Evolutionary conservation across 1,140 invertebrate species (phyloP).

Genomic region (Chironomus tepperi): DNA sequence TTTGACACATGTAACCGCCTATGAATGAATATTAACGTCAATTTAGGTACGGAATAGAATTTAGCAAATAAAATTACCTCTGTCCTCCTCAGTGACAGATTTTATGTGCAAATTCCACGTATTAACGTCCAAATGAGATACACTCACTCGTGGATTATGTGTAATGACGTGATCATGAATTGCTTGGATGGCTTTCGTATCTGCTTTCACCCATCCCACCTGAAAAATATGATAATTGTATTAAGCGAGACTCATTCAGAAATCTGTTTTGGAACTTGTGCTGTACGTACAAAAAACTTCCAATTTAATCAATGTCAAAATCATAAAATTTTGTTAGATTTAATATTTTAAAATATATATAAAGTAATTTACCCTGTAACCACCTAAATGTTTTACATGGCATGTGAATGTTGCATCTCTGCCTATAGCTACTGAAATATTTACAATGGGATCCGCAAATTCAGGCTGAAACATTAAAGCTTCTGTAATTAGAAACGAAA

Average conservation of each 20-base stretch:
- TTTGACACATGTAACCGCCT: conserved; percentile 73
- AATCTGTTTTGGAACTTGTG: not conserved
- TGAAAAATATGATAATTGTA: conserved; percentile 35
- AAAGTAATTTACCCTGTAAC: conserved; percentile 71
- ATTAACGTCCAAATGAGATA: conserved; percentile 66
- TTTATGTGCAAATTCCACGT: conserved; percentile 80
- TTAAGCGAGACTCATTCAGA: not conserved
- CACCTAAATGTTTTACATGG: conserved; percentile 75
- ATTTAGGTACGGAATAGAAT: too few species aligned
- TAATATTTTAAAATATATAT: not conserved
- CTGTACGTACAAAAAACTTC: conserved; percentile 21
- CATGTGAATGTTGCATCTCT: conserved; percentile 81
- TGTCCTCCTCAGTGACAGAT: conserved; percentile 69
- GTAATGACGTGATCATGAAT: conserved; percentile 85
- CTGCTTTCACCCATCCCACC: conserved; percentile 84
- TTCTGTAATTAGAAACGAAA: conserved; percentile 34
- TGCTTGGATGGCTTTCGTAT: conserved; percentile 76
- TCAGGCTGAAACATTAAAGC: conserved; percentile 70
- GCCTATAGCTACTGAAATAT: conserved; percentile 74
- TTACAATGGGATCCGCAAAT: conserved; percentile 70
- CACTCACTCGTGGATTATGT: conserved; percentile 70
- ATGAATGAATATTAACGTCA: not conserved
- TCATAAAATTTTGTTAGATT: conserved; percentile 27
- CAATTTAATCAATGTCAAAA: conserved; percentile 20
- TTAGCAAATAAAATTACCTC: conserved; percentile 35